Evolutionary conservation across 2,797 vertebrate species (phyloP).

Genomic region (Dendrocincla tyrannina): DNA sequence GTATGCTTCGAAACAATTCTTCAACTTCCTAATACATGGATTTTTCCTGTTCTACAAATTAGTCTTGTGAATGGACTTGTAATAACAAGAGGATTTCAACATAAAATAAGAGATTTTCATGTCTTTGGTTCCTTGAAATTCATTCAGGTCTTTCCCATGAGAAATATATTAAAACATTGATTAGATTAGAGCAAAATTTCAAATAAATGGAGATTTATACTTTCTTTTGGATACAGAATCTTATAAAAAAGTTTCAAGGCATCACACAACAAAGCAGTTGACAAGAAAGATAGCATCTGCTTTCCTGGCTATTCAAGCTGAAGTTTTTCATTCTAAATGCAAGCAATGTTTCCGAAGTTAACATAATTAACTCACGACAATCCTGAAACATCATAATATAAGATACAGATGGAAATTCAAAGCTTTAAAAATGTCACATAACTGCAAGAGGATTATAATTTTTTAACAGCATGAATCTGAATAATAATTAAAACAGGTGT

Average conservation of each 20-base stretch:
- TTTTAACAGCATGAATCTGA: conserved; percentile 72
- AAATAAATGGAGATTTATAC: conserved; percentile 78
- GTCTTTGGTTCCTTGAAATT: conserved; percentile 15
- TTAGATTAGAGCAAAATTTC: conserved; percentile 71
- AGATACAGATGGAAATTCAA: conserved; percentile 83
- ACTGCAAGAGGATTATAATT: conserved; percentile 77
- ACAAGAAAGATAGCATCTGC: conserved; percentile 83
- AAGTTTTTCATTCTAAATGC: conserved; percentile 84
- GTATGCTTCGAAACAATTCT: conserved; percentile 23
- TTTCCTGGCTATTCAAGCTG: conserved; percentile 80
- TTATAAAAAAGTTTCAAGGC: conserved; percentile 77
- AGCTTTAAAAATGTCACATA: conserved; percentile 79
- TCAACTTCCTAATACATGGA: neutral
- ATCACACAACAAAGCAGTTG: conserved; percentile 77
- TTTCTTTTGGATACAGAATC: conserved; percentile 73
- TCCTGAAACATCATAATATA: conserved; percentile 80
- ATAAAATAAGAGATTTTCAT: conserved; percentile 63
- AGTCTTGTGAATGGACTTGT: conserved; percentile 37
- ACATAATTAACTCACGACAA: conserved; percentile 83
- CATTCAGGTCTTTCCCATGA: conserved; percentile 47
- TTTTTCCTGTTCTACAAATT: conserved; percentile 38
- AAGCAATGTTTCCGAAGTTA: conserved; percentile 81
- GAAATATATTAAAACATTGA: conserved; percentile 72
- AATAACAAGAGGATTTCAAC: conserved; percentile 59
- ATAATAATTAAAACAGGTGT: conserved; percentile 83